Base-by-base conservation (phyloP, 2,113 vertebrate genomes). In the Ploceus nigricollis region DNA sequence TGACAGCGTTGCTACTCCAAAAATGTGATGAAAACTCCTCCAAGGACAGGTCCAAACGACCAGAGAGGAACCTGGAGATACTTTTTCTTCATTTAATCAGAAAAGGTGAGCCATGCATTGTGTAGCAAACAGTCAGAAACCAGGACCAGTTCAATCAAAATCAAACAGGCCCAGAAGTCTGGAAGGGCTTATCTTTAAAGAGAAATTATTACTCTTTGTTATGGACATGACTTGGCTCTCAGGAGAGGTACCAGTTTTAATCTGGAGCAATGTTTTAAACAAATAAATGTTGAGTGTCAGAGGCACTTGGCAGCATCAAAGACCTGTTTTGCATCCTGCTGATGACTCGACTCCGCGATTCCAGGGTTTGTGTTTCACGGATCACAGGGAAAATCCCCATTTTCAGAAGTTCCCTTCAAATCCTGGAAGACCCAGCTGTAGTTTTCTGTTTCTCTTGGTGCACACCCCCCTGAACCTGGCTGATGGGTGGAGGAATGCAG, bases 251-350 rank as follows among this genome's bases (percentile, higher is more conserved):
- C 1, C 5, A 3, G 22, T 4, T 92, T 89, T 97, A 47, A 94
- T 93, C 94, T 95, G 92, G 71, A 96, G 79, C 81, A 82, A 92
- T 75, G 92, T 89, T 96, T 96, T 91, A 96, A 94, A 96, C 88
- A 95, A 96, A 95, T 95, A 89, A 97, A 91, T 54, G 45, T 77
- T 85, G 95, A 60, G 92, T 60, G 83, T 90, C 83, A 71, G 93
- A 97, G 73, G 73, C 77, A 76, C 79, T 69, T 48, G 77, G 80
- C 78, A 68, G 68, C 91, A 84, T 70, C 76, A 91, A 75, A 80
- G 73, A 1, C 45, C 4, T 10, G 1, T 66, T 96, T 56, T 85
- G n/a, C 75, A 37, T n/a, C 6, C 45, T 7, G 13, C 47, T 47
- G 75, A 13, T 15, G 92, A 7, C n/a, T 35, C 17, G 6, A 6